Evolutionary conservation across 2,888 invertebrate genomes (phyloP).

Genomic region (Apotomis turbidana): DNA sequence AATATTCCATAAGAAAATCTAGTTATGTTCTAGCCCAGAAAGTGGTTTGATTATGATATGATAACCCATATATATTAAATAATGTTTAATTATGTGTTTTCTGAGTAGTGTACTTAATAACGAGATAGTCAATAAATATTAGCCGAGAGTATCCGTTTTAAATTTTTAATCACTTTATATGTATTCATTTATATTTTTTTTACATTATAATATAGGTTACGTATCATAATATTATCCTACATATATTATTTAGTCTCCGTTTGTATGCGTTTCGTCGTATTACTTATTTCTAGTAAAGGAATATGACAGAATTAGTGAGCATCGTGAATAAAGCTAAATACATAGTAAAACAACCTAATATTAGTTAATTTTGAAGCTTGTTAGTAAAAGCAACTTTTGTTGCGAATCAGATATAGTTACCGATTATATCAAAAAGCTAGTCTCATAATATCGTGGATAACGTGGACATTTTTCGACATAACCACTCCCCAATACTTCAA

Average conservation of each 20-base stretch:
- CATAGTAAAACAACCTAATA: not conserved
- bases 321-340: slow-evolving; percentile 23
- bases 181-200: not conserved
- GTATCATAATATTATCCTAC: no score
- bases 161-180: not conserved
- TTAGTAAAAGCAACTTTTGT: slow-evolving; percentile 34
- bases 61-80: not conserved
- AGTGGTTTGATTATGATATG: not conserved
- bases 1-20: not conserved
- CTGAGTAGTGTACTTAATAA: not conserved
- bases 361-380: slow-evolving; percentile 5
- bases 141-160: no score
- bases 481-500: slow-evolving; percentile 23
- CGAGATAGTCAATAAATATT: no score
- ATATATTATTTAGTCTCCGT: no score
- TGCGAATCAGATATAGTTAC: slow-evolving; percentile 50
- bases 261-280: not conserved
- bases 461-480: slow-evolving; percentile 1
- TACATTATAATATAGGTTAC: not conserved
- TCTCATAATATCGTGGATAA: slow-evolving; percentile 60
- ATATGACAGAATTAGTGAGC: slow-evolving; percentile 63
- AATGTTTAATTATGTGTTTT: not conserved
- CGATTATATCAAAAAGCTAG: slow-evolving; percentile 77
- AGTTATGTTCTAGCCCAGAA: not conserved
- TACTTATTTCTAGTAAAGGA: slow-evolving; percentile 72